These are phyloP conservation scores for Charaxes varanes DNA, from an alignment of 1,140 invertebrate species.

Conservation along the genomic window DNA sequence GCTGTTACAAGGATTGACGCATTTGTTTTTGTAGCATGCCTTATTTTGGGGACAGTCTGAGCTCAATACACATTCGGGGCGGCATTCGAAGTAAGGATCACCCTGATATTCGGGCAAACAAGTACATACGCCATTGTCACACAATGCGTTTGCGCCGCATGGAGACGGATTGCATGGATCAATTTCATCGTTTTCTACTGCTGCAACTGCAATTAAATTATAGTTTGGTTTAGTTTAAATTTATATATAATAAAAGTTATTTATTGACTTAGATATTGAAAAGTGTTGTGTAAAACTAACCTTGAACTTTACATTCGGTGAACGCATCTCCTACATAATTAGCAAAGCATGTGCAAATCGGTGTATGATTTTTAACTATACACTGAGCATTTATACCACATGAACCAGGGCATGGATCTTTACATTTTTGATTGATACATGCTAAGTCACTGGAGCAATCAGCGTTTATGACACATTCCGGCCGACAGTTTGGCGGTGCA, in stretches of 20 bases:
- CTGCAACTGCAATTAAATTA: conserved; percentile 12
- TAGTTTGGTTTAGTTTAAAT: background rate
- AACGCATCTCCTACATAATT: conserved; percentile 79
- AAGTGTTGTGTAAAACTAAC: too few species aligned
- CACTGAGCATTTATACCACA: conserved; percentile 79
- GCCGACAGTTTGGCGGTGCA: conserved; percentile 77
- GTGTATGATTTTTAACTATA: conserved; percentile 76
- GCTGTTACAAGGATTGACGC: conserved; percentile 76
- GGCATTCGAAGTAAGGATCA: conserved; percentile 76
- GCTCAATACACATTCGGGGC: conserved; percentile 78
- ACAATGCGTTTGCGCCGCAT: conserved; percentile 82
- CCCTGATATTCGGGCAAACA: conserved; percentile 77
- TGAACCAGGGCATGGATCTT: conserved; percentile 78
- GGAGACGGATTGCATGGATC: conserved; percentile 82
- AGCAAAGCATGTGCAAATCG: conserved; percentile 76
- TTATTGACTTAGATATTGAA: too few species aligned
- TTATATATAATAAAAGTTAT: conserved; percentile 5
- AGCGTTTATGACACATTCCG: conserved; percentile 77
- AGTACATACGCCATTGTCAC: conserved; percentile 79
- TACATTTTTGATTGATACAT: conserved; percentile 78
- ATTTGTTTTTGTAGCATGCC: conserved; percentile 78
- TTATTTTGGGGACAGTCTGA: conserved; percentile 76
- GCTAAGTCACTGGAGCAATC: conserved; percentile 78
- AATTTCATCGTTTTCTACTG: conserved; percentile 46
- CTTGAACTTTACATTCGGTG: conserved; percentile 73